phyloP scores from a whole-genome alignment of 2,797 vertebrate genomes.

The Microchirus variegatus region DNA sequence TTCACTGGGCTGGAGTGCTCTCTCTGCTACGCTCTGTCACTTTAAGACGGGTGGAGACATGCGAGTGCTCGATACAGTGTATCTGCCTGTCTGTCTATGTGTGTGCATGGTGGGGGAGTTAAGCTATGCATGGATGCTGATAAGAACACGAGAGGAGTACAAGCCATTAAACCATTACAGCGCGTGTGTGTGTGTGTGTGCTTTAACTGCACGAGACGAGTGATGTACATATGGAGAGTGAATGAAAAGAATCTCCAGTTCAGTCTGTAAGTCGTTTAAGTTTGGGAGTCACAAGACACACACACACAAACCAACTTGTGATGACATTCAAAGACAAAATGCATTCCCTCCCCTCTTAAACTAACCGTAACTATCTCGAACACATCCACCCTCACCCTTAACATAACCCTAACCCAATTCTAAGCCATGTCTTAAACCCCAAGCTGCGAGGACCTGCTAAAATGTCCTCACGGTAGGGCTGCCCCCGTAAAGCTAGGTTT shows the following conservation, averaged over 20 bases:
- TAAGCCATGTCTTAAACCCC: no score
- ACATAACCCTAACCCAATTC: no score
- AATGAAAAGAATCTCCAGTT: constrained; percentile 24
- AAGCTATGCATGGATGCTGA: constrained; percentile 51
- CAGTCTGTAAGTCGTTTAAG: constrained; percentile 15
- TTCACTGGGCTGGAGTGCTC: constrained; percentile 26
- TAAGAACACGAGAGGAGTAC: constrained; percentile 43
- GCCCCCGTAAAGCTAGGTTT: no score
- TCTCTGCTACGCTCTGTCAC: constrained; percentile 34
- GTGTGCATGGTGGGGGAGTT: constrained; percentile 22
- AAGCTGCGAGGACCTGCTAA: no score
- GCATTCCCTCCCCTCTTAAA: no score
- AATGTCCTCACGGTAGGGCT: no score
- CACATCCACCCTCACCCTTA: no score
- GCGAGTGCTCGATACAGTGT: constrained; percentile 12
- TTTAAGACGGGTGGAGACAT: constrained; percentile 37
- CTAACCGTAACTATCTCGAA: no score
- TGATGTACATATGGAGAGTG: constrained; percentile 9
- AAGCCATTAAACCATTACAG: constrained; percentile 30
- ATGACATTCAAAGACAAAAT: no score
- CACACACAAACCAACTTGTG: constrained; percentile 3
- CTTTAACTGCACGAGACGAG: constrained; percentile 20
- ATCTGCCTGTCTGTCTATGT: constrained; percentile 23
- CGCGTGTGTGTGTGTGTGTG: constrained; percentile 19
- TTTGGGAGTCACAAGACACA: constrained; percentile 25